Percentiles rank a stretch among this genome's conserved stretches.
phyloP scores from a whole-genome alignment of 2,888 invertebrate species.

The Homarus gammarus region DNA sequence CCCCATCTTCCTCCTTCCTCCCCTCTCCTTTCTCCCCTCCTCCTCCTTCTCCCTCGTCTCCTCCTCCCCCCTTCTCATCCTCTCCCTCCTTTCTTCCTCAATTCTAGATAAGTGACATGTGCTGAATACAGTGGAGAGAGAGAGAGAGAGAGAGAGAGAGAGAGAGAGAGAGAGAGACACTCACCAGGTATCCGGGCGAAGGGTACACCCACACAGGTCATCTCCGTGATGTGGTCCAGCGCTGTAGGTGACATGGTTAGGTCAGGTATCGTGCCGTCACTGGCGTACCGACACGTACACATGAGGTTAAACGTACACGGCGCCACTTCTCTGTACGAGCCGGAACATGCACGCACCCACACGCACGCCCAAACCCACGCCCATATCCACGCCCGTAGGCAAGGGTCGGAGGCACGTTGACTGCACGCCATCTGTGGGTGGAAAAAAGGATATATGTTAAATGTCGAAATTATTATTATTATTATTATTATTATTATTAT shows the following conservation, averaged over 20 bases:
- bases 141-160: too few relatives aligned
- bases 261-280: slow-evolving; percentile 11
- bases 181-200: slow-evolving; percentile 73
- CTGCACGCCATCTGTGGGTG: slow-evolving; percentile 41
- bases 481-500: too few relatives aligned
- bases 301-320: slow-evolving; percentile 73
- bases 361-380: background rate
- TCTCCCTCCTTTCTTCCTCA: too few relatives aligned
- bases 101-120: background rate
- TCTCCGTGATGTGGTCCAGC: slow-evolving; percentile 52
- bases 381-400: background rate
- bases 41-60: too few relatives aligned
- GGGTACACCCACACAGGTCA: slow-evolving; percentile 71
- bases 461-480: background rate
- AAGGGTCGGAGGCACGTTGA: background rate
- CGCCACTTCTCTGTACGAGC: slow-evolving; percentile 36
- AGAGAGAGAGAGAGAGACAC: slow-evolving; percentile 13
- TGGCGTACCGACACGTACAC: slow-evolving; percentile 71
- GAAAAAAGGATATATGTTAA: background rate
- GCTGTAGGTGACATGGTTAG: slow-evolving; percentile 1
- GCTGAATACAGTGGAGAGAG: too few relatives aligned
- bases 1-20: too few relatives aligned
- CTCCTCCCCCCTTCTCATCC: too few relatives aligned
- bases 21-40: too few relatives aligned
- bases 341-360: slow-evolving; percentile 1